These are phyloP conservation scores for Poeciliopsis turneri DNA, from an alignment of 2,797 vertebrate genomes.

Conservation along the genomic window DNA sequence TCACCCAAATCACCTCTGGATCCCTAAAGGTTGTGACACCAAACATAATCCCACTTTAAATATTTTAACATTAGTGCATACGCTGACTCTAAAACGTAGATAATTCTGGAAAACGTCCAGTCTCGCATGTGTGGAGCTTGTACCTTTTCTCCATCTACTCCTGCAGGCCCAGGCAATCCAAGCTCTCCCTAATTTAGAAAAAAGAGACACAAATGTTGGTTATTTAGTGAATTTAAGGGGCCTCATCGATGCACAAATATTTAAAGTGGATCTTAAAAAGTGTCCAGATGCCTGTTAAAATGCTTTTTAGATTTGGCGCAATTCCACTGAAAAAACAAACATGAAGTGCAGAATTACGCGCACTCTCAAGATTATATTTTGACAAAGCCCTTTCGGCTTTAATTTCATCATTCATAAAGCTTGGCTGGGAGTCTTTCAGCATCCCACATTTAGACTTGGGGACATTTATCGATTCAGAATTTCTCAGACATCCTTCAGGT, in stretches of 20 bases:
- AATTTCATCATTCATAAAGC: background rate
- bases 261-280: background rate
- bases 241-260: background rate
- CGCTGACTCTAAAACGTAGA: background rate
- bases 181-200: constrained; percentile 85
- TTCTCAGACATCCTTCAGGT: background rate
- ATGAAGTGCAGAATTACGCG: background rate
- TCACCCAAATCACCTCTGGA: constrained; percentile 86
- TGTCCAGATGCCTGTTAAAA: background rate
- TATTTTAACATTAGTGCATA: background rate
- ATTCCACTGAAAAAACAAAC: background rate
- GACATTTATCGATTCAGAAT: background rate
- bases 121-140: background rate
- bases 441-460: background rate
- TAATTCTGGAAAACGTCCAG: background rate
- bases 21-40: constrained; percentile 75
- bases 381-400: background rate
- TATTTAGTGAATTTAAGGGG: background rate
- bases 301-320: background rate
- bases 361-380: background rate
- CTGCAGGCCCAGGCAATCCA: constrained; percentile 88
- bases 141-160: constrained; percentile 90
- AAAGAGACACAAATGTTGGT: constrained; percentile 2
- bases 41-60: constrained; percentile 1
- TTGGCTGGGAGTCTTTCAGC: background rate